Evolutionary conservation across 2,113 vertebrate species (phyloP).

Genomic region (Salvator merianae): DNA sequence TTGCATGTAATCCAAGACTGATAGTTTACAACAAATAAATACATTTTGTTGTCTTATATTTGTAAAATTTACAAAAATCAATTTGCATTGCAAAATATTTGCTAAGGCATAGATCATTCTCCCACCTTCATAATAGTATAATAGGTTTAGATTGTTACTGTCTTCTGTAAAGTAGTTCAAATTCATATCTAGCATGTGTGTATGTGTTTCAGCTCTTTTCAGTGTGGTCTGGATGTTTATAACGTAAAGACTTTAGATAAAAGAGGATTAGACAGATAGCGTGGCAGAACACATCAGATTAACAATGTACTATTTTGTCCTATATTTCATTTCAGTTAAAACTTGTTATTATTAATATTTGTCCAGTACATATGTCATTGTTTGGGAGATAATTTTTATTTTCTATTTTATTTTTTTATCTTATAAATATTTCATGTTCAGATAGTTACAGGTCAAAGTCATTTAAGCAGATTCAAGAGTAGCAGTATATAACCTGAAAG

Average conservation of each 20-base stretch:
- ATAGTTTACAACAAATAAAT: too few species aligned
- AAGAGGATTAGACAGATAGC: slow-evolving; percentile 4
- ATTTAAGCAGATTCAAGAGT: neutral
- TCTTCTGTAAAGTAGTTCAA: neutral
- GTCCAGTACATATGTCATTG: neutral
- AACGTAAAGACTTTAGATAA: neutral
- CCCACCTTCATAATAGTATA: neutral
- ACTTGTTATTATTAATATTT: neutral
- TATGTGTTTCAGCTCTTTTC: neutral
- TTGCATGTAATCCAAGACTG: slow-evolving; percentile 23
- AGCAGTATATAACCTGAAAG: neutral
- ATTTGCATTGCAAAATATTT: slow-evolving; percentile 20
- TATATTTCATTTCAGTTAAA: slow-evolving; percentile 1
- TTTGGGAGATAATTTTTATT: neutral
- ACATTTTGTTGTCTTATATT: neutral
- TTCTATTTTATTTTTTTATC: neutral
- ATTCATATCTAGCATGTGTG: neutral
- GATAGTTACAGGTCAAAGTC: neutral
- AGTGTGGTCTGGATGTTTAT: neutral
- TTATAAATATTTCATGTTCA: neutral
- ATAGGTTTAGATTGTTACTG: neutral
- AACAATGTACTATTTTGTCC: neutral
- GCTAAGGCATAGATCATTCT: neutral
- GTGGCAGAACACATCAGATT: neutral
- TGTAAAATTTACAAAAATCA: slow-evolving; percentile 28